Evolutionary conservation across 2,888 invertebrate genomes (phyloP), one percentile per base, ranked within the genome.

Genomic region (Morpho deidamia): DNA sequence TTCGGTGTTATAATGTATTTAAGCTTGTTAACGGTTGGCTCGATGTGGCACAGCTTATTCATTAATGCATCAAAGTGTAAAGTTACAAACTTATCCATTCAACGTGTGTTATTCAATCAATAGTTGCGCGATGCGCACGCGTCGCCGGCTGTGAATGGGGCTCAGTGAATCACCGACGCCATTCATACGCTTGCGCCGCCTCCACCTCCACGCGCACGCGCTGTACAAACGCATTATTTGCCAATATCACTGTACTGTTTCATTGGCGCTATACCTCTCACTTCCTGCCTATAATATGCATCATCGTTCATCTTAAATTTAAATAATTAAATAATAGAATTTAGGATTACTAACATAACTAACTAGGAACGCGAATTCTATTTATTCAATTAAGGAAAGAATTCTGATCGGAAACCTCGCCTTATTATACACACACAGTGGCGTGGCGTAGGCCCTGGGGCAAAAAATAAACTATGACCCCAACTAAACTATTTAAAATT

Each of bases 161-260:
- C 70, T 70, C 73, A 68, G 80, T 87, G 88, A 88, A 81, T 87
- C 86, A 87, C 77, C 71, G 76, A 68, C 70, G 64, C 79, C 87
- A 87, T 88, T 87, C 82, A 87, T 75, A 66, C 65, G 57, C 70
- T 81, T 73, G 66, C 64, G 58, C 70, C 83, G 80, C 83, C 85
- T 78, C 79, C 85, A 74, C 83, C 85, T 78, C 79, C 85, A 74
- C 83, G 63, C 70, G 78, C 83, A 76, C 80, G 78, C 76, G 81
- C 74, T 72, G 68, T 66, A 73, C 74, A 71, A 74, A 79, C 76
- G 77, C 72, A 73, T 76, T 77, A 66, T 68, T 66, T 69, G 65
- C 69, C 68, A 63, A 65, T 65, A 64, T 57, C 56, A 56, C 59
- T 55, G 67, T 78, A 83, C 83, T 83, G 82, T 83, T 82, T 82